Evolutionary conservation across 2,797 vertebrate genomes (phyloP).

Genomic region (Apogon hyalosoma): DNA sequence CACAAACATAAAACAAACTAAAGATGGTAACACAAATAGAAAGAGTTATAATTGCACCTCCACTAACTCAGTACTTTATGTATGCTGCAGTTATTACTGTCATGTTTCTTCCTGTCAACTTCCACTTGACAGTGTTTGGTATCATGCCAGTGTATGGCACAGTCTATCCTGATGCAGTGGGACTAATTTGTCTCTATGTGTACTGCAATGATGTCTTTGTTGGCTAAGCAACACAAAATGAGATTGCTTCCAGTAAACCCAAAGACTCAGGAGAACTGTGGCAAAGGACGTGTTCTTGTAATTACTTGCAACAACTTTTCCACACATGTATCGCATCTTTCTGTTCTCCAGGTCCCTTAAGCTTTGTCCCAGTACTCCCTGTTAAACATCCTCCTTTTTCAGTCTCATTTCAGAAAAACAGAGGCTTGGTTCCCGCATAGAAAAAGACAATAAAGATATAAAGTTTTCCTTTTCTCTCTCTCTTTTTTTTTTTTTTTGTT

Average conservation of each 20-base stretch:
- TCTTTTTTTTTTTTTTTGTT: constrained; percentile 24
- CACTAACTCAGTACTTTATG: constrained; percentile 1
- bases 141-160: background rate
- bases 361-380: constrained; percentile 4
- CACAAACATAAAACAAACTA: background rate
- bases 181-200: constrained; percentile 35
- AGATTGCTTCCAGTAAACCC: constrained; percentile 21
- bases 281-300: constrained; percentile 34
- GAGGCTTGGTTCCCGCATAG: constrained; percentile 1
- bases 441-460: constrained; percentile 19
- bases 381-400: constrained; percentile 20
- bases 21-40: constrained; percentile 9
- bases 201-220: background rate
- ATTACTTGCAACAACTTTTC: constrained; percentile 33
- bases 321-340: constrained; percentile 14
- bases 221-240: constrained; percentile 28
- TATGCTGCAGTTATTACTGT: constrained; percentile 9
- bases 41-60: background rate
- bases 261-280: constrained; percentile 24
- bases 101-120: constrained; percentile 4
- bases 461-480: background rate
- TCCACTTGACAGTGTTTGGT: constrained; percentile 17
- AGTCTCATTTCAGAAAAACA: constrained; percentile 19
- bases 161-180: constrained; percentile 9
- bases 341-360: background rate